Conservation (phyloP, 2,888 invertebrate genomes). For the Noctua comes region DNA sequence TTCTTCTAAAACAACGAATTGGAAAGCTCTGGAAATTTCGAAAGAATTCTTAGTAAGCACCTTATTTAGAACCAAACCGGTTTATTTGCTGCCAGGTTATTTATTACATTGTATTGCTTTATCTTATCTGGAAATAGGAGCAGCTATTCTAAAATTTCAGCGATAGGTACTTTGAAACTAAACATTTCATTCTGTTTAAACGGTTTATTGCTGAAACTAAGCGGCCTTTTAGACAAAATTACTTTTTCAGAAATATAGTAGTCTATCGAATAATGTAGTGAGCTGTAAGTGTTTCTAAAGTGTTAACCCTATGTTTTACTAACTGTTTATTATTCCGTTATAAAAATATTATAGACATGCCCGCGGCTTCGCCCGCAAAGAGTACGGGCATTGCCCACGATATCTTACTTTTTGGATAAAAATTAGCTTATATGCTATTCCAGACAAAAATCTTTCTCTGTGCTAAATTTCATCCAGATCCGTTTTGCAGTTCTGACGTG, state of each 20-base stretch:
- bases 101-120: conserved; percentile 43
- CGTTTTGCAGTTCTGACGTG: too few species aligned
- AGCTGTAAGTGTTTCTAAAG: background rate
- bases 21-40: conserved; percentile 47
- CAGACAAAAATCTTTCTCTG: too few species aligned
- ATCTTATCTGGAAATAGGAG: conserved; percentile 41
- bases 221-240: background rate
- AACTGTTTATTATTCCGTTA: background rate
- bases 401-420: too few species aligned
- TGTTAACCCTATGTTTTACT: background rate
- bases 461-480: too few species aligned
- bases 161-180: background rate
- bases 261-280: background rate
- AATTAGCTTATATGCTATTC: too few species aligned
- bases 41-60: conserved; percentile 58
- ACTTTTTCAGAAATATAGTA: background rate
- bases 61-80: conserved; percentile 47
- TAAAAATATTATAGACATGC: background rate
- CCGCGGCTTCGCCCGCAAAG: too few species aligned
- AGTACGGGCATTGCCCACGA: too few species aligned
- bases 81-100: conserved; percentile 51
- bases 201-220: background rate
- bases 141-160: conserved; percentile 7
- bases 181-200: conserved; percentile 9
- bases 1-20: conserved; percentile 60